Evolutionary conservation across 1,140 invertebrate species (phyloP).

Genomic region (Ooceraea biroi): DNA sequence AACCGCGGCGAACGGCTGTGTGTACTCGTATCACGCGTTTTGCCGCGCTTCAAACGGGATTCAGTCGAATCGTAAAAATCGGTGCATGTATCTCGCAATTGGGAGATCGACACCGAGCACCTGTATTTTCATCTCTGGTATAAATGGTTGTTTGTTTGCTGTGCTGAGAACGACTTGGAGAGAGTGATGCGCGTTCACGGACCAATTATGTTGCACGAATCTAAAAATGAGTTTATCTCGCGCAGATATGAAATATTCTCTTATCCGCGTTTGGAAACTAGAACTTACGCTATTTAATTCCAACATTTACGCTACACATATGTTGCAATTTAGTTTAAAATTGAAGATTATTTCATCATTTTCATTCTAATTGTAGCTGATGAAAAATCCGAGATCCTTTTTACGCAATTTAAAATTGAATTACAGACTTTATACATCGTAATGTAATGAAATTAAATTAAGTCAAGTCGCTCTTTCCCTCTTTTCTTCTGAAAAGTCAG

Average conservation of each 20-base stretch:
- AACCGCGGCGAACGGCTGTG: slow-evolving; percentile 4
- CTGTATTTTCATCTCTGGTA: slow-evolving; percentile 34
- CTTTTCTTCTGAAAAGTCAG: not conserved
- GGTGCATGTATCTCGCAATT: slow-evolving; percentile 26
- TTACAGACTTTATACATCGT: no score
- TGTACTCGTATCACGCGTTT: slow-evolving; percentile 37
- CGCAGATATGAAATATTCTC: no score
- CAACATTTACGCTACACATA: no score
- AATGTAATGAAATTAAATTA: no score
- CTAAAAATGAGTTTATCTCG: not conserved
- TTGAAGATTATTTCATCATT: no score
- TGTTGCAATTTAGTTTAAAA: no score
- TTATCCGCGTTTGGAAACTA: no score
- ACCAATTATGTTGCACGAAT: not conserved
- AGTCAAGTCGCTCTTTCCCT: no score
- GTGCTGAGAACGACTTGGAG: slow-evolving; percentile 9
- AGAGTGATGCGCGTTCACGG: not conserved
- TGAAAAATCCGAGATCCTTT: no score
- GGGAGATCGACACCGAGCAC: slow-evolving; percentile 46
- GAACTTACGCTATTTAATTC: no score
- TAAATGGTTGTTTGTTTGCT: not conserved
- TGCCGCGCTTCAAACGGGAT: slow-evolving; percentile 14
- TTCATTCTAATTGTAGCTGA: no score
- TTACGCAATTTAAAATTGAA: no score
- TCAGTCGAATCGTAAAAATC: slow-evolving; percentile 35